Conservation (phyloP, 2,113 vertebrate species). For the Albula glossodonta region DNA sequence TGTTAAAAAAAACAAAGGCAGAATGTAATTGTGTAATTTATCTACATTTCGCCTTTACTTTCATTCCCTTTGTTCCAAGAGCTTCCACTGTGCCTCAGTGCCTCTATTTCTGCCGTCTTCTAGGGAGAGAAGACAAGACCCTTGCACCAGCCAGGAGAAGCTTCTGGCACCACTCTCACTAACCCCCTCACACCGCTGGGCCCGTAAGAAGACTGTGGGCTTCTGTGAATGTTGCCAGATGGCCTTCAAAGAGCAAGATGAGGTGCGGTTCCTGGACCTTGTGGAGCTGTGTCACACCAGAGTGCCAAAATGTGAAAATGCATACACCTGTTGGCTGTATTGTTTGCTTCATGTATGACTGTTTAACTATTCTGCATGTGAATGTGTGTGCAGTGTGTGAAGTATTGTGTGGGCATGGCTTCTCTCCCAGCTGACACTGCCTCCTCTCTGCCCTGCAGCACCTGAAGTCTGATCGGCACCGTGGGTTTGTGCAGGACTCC, state of each 20-base stretch:
- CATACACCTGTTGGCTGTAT: neutral
- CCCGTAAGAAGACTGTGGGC: slow-evolving; percentile 64
- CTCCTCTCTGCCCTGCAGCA: slow-evolving; percentile 64
- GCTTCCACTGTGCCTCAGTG: neutral
- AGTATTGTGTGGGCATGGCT: neutral
- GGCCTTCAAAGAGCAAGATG: slow-evolving; percentile 70
- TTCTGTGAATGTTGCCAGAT: slow-evolving; percentile 84
- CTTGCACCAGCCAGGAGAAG: slow-evolving; percentile 38
- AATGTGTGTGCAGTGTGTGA: neutral
- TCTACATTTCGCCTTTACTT: no score
- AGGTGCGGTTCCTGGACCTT: slow-evolving; percentile 55
- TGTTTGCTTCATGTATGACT: neutral
- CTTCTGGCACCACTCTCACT: slow-evolving; percentile 21
- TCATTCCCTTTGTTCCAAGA: no score
- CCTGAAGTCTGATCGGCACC: slow-evolving; percentile 75
- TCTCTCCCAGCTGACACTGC: neutral
- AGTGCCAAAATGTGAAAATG: neutral
- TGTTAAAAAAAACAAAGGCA: no score
- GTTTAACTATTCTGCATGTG: neutral
- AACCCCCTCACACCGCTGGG: slow-evolving; percentile 47
- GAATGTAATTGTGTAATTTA: no score
- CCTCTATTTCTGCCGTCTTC: neutral
- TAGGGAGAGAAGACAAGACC: slow-evolving; percentile 42
- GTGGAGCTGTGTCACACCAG: neutral
- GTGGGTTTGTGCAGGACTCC: slow-evolving; percentile 64